These are phyloP conservation scores for Labeo rohita DNA, from an alignment of 2,113 vertebrate species.

Conservation along the genomic window DNA sequence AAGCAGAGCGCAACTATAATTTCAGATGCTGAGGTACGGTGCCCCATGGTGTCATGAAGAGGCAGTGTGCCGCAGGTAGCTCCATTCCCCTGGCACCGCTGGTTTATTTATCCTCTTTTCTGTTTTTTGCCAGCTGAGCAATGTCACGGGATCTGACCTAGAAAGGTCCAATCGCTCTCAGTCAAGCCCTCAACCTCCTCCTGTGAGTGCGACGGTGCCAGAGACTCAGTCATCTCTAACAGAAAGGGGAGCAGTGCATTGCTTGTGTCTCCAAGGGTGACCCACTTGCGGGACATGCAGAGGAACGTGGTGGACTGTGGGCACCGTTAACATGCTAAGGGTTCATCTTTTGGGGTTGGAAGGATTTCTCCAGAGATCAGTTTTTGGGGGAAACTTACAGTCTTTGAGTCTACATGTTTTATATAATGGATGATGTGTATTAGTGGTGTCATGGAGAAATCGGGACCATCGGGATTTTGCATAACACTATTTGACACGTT, in stretches of 20 bases:
- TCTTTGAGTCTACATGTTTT: not conserved
- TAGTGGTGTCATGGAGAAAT: not conserved
- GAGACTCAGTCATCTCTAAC: conserved; percentile 63
- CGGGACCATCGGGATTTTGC: not conserved
- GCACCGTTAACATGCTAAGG: not conserved
- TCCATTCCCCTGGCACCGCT: conserved; percentile 60
- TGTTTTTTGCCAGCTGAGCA: conserved; percentile 74
- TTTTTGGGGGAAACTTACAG: conserved; percentile 17
- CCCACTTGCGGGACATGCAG: conserved; percentile 46
- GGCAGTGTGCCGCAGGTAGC: conserved; percentile 57
- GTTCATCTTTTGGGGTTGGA: conserved; percentile 20
- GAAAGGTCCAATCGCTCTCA: conserved; percentile 78
- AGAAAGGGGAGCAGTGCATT: conserved; percentile 48
- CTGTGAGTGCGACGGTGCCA: conserved; percentile 74
- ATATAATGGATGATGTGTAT: not conserved
- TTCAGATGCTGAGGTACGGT: conserved; percentile 27
- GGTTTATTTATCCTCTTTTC: conserved; percentile 72
- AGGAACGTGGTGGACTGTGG: conserved; percentile 20
- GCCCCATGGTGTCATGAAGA: conserved; percentile 41
- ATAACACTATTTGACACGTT: not conserved
- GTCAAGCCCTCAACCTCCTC: conserved; percentile 76
- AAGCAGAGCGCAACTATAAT: conserved; percentile 31
- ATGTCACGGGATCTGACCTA: conserved; percentile 81
- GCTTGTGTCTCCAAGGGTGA: conserved; percentile 39
- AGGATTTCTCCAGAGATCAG: conserved; percentile 32